Percentiles rank a stretch among this genome's conserved stretches.
Evolutionary conservation across 2,888 invertebrate genomes (phyloP).

Genomic region (Apoderus coryli): DNA sequence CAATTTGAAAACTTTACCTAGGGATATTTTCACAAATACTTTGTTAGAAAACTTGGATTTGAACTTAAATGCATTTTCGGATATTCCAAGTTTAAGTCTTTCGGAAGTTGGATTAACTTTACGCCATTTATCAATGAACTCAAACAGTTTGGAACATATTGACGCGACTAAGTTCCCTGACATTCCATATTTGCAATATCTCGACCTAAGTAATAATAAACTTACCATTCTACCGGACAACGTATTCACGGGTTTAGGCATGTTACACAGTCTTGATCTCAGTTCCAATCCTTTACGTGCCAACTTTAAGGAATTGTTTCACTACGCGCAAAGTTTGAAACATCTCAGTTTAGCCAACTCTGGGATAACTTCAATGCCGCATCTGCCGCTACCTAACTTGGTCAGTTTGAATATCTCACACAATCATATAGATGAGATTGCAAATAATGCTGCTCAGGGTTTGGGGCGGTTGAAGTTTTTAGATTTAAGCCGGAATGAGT

Average conservation of each 20-base stretch:
- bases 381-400: constrained; percentile 61
- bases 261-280: constrained; percentile 64
- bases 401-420: constrained; percentile 66
- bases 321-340: constrained; percentile 69
- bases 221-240: constrained; percentile 77
- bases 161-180: constrained; percentile 79
- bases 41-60: constrained; percentile 68
- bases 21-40: constrained; percentile 67
- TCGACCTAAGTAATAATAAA: constrained; percentile 68
- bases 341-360: constrained; percentile 62
- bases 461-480: constrained; percentile 57
- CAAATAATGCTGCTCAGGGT: constrained; percentile 54
- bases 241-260: constrained; percentile 69
- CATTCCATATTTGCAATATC: constrained; percentile 60
- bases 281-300: constrained; percentile 69
- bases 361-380: constrained; percentile 62
- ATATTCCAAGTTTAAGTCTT: constrained; percentile 66
- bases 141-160: constrained; percentile 71
- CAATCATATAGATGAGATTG: constrained; percentile 57
- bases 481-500: constrained; percentile 61
- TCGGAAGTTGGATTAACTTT: constrained; percentile 67
- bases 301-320: constrained; percentile 75
- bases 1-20: constrained; percentile 54
- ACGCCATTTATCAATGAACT: constrained; percentile 60
- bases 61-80: constrained; percentile 59